Evolutionary conservation across 2,888 invertebrate species (phyloP), one percentile per base, ranked within the genome.

Genomic region (Zaprionus obscuricornis): DNA sequence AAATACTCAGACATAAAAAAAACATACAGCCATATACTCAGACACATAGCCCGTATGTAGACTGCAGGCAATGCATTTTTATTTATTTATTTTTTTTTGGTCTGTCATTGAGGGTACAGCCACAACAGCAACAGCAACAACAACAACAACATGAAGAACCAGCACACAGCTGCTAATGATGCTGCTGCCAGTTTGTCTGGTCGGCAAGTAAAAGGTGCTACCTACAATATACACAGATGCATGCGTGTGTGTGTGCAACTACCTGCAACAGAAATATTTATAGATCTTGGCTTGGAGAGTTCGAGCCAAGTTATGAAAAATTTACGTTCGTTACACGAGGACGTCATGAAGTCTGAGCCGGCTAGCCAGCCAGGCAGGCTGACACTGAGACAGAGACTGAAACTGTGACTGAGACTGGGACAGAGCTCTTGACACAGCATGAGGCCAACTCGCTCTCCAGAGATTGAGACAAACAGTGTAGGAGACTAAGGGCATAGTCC

Each of bases 151-250:
- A 51, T 33, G n/a, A n/a, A n/a, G n/a, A n/a, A 55, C 39, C 34
- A 24, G 40, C 27, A 59, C 47, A 54, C 67, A 69, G 59, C 74
- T 71, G 71, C 74, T 81, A 84, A 86, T 83, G 81, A 76, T 72
- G 82, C 51, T 69, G 87, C 68, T 82, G 87, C 87, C 86, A 85
- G 85, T 76, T 82, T 74, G 86, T 86, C 86, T 86, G 85, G 62
- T 24, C 66, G 55, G 58, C 62, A 40, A 42, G 60, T 47, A 66
- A 54, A 54, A 63, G 63, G 34, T 63, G 64, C 65, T 82, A 65
- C 78, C 78, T 56, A 67, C 46, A 43, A 54, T 51, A 36, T 31
- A 45, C 45, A n/a, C 24, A 37, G 8, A 11, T 43, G 17, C 2
- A n/a, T 7, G 5, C 10, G 42, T 17, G 29, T 27, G 47, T 46